Percentiles rank a stretch among this genome's conserved stretches.
phyloP scores from a whole-genome alignment of 2,113 vertebrate species.

The Labeo rohita region DNA sequence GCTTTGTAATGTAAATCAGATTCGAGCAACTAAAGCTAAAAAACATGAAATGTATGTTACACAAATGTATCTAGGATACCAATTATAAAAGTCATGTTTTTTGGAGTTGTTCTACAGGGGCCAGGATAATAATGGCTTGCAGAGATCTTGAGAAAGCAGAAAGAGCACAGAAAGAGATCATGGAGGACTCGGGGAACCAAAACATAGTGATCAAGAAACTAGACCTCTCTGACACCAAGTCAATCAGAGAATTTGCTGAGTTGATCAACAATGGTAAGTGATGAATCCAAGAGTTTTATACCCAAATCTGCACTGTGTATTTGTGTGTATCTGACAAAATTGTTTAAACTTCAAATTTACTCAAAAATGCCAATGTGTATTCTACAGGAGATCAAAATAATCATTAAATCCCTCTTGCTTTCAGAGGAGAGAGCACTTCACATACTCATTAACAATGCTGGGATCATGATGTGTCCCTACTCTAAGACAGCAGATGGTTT shows the following conservation, averaged over 20 bases:
- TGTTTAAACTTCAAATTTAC: not conserved
- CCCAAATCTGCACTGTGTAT: not conserved
- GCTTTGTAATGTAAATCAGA: not conserved
- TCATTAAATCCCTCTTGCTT: not conserved
- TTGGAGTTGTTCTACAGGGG: conserved; percentile 50
- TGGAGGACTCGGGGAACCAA: conserved; percentile 61
- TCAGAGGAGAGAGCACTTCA: conserved; percentile 63
- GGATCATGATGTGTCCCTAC: conserved; percentile 70
- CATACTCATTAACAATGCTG: conserved; percentile 68
- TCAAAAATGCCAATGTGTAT: not conserved
- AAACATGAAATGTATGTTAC: not conserved
- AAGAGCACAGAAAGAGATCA: conserved; percentile 56
- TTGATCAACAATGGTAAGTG: conserved; percentile 60
- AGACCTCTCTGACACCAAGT: conserved; percentile 63
- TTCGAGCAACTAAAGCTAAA: not conserved
- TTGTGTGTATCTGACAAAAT: too few relatives aligned
- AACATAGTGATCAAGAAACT: conserved; percentile 60
- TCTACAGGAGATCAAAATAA: not conserved
- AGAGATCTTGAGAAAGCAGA: conserved; percentile 64
- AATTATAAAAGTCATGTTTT: conserved; percentile 7
- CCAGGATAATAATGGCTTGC: conserved; percentile 65
- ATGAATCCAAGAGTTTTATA: not conserved
- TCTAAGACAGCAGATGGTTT: conserved; percentile 67
- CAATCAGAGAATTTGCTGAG: conserved; percentile 64
- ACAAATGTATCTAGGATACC: not conserved